These are phyloP conservation scores for Timema podura DNA, from an alignment of 2,888 invertebrate species.

Conservation along the genomic window DNA sequence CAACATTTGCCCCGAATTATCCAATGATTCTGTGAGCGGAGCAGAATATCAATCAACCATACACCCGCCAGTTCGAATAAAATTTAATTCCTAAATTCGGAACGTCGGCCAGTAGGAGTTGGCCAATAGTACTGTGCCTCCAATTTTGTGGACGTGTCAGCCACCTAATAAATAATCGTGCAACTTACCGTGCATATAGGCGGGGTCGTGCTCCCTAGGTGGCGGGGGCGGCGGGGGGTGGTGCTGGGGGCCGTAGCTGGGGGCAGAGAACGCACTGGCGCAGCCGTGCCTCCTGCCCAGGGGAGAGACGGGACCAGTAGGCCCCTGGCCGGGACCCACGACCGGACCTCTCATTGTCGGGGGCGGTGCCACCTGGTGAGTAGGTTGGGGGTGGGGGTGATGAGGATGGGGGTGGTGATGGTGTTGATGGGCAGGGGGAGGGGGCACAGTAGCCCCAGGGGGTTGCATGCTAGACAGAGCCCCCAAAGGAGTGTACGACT, in stretches of 20 bases:
- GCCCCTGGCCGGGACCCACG: background rate
- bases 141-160: too few species aligned
- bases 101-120: too few species aligned
- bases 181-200: constrained; percentile 45
- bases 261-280: constrained; percentile 60
- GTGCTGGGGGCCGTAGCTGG: constrained; percentile 40
- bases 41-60: too few species aligned
- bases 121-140: too few species aligned
- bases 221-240: constrained; percentile 34
- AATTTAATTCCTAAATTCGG: too few species aligned
- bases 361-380: constrained; percentile 40
- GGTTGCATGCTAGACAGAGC: constrained; percentile 86
- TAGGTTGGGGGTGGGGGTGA: constrained; percentile 43
- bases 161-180: too few species aligned
- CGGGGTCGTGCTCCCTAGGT: constrained; percentile 33
- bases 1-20: too few species aligned
- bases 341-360: constrained; percentile 36
- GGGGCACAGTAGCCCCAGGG: constrained; percentile 53
- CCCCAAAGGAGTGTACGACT: constrained; percentile 77
- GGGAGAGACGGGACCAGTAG: constrained; percentile 41
- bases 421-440: constrained; percentile 47
- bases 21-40: too few species aligned
- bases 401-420: constrained; percentile 40
- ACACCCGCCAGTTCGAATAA: too few species aligned
- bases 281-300: constrained; percentile 54